phyloP scores from a whole-genome alignment of 2,888 invertebrate species.

The Stegophylla sp. region DNA sequence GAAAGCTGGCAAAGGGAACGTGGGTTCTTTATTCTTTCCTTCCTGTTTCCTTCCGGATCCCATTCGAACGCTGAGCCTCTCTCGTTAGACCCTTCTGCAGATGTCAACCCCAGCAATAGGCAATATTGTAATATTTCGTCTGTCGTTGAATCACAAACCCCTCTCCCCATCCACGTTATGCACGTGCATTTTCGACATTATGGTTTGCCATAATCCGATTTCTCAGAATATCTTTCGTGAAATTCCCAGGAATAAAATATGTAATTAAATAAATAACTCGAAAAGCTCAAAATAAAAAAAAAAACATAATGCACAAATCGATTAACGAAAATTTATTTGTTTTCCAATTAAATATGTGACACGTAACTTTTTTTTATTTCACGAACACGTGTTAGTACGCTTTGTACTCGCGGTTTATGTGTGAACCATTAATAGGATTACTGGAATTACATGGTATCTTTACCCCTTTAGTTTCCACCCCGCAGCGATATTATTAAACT shows the following conservation, averaged over 20 bases:
- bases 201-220: not conserved
- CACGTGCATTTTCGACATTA: conserved; percentile 9
- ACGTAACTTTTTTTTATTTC: not conserved
- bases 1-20: conserved; percentile 31
- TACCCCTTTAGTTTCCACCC: conserved; percentile 55
- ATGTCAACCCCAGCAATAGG: conserved; percentile 53
- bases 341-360: conserved; percentile 5
- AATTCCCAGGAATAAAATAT: not conserved
- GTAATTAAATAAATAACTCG: not conserved
- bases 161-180: not conserved
- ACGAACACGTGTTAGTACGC: conserved; percentile 36
- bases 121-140: conserved; percentile 56
- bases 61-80: conserved; percentile 47
- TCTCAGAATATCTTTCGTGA: not conserved
- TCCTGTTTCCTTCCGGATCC: conserved; percentile 56
- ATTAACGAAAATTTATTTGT: not conserved
- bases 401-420: conserved; percentile 25
- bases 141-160: conserved; percentile 20
- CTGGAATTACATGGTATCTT: conserved; percentile 20
- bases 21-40: conserved; percentile 52
- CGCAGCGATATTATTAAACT: conserved; percentile 43
- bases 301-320: not conserved
- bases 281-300: not conserved
- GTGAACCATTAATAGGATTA: conserved; percentile 51
- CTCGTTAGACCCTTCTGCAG: conserved; percentile 49